Conservation (phyloP, 2,113 vertebrate genomes). For the Zeus faber region DNA sequence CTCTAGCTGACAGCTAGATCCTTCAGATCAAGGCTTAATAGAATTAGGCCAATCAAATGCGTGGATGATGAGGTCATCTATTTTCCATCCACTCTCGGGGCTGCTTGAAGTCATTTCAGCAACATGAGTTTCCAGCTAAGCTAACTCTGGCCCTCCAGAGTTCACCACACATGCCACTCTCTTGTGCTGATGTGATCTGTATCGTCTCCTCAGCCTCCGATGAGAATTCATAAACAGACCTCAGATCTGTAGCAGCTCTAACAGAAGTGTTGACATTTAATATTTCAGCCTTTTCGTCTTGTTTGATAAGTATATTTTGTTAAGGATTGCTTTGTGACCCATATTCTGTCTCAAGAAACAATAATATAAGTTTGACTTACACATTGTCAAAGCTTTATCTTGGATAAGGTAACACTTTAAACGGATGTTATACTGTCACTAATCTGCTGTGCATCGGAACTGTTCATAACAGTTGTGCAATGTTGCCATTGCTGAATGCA, state of each 20-base stretch:
- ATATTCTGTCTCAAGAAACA: no score
- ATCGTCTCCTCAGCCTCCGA: conserved; percentile 9
- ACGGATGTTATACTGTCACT: no score
- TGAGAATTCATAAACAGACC: conserved; percentile 33
- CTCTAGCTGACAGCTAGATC: not conserved
- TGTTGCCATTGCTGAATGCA: no score
- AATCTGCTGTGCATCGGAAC: no score
- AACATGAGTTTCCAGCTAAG: conserved; percentile 34
- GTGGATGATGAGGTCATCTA: conserved; percentile 24
- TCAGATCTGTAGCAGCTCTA: conserved; percentile 17
- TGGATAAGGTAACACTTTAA: no score
- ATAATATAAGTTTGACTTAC: no score
- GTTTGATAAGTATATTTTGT: no score
- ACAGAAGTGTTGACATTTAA: conserved; percentile 28
- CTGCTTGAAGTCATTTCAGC: conserved; percentile 33
- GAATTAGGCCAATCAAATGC: conserved; percentile 10
- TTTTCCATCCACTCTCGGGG: conserved; percentile 27
- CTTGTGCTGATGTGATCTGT: conserved; percentile 12
- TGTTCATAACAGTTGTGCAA: no score
- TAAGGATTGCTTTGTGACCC: no score
- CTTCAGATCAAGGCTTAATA: conserved; percentile 4
- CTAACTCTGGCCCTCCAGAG: conserved; percentile 9
- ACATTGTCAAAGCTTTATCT: no score
- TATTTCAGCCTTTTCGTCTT: no score
- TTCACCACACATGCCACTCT: conserved; percentile 14